phyloP scores from a whole-genome alignment of 1,140 invertebrate species.

The Drosophila fuyamai region DNA sequence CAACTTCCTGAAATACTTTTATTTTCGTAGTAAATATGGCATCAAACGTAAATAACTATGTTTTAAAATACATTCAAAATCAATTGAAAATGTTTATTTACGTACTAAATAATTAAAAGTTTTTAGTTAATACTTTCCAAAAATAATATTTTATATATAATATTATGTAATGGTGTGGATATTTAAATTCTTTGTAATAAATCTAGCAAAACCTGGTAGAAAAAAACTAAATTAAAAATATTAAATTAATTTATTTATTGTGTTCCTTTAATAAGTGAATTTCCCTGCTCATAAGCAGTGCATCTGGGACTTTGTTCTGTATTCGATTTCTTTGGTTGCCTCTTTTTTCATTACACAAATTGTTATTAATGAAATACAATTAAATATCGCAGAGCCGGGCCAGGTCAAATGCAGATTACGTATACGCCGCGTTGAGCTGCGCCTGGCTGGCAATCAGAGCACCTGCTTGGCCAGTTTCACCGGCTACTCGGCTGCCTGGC shows the following conservation, averaged over 20 bases:
- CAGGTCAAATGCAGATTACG: conserved; percentile 70
- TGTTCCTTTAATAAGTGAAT: background rate
- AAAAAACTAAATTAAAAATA: background rate
- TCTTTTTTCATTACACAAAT: conserved; percentile 58
- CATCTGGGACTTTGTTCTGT: conserved; percentile 9
- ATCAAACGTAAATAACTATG: too few species aligned
- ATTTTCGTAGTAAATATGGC: too few species aligned
- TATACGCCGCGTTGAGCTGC: conserved; percentile 61
- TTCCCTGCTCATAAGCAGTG: conserved; percentile 1
- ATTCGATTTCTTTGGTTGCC: conserved; percentile 21
- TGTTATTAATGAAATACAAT: conserved; percentile 84
- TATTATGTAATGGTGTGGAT: too few species aligned
- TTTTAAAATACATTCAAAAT: too few species aligned
- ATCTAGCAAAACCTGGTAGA: background rate
- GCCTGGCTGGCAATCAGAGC: conserved; percentile 55
- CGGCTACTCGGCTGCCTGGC: background rate
- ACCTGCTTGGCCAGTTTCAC: background rate
- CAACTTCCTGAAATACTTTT: too few species aligned
- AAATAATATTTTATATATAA: too few species aligned
- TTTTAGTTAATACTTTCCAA: too few species aligned
- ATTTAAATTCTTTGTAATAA: too few species aligned
- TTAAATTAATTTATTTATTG: background rate
- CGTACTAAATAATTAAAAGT: too few species aligned
- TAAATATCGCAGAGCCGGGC: conserved; percentile 56
- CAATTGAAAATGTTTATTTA: too few species aligned